Conservation (phyloP, 1,140 invertebrate genomes). For the Zaprionus capensis region DNA sequence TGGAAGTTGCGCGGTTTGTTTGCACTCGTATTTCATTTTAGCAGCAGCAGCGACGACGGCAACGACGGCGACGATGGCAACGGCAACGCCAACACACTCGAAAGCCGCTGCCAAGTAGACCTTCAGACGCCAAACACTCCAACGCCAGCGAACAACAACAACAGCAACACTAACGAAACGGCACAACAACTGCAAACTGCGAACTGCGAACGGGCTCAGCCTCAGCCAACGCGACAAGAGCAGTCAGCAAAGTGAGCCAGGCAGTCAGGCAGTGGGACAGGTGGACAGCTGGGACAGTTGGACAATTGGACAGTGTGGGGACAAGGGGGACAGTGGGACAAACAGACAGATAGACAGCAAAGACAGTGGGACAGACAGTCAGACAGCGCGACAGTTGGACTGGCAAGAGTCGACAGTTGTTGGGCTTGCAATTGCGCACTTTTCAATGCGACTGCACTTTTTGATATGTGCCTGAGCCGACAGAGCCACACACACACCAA, state of each 20-base stretch:
- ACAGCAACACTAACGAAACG: conserved; percentile 26
- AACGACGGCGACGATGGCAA: conserved; percentile 9
- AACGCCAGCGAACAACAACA: conserved; percentile 63
- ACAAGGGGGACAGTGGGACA: conserved; percentile 51
- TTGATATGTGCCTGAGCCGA: conserved; percentile 32
- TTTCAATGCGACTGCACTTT: conserved; percentile 56
- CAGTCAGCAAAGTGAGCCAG: conserved; percentile 59
- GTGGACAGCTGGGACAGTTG: conserved; percentile 45
- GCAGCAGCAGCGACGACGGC: conserved; percentile 23
- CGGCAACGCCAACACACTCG: conserved; percentile 73
- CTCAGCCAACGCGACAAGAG: conserved; percentile 63
- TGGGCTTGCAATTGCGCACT: conserved; percentile 77
- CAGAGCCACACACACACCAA: conserved; percentile 13
- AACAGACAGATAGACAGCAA: conserved; percentile 5
- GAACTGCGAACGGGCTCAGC: conserved; percentile 5
- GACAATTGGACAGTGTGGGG: conserved; percentile 28
- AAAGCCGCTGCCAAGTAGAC: conserved; percentile 79
- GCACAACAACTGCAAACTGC: conserved; percentile 22
- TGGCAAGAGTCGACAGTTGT: conserved; percentile 63
- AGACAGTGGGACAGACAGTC: conserved; percentile 41
- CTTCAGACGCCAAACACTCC: conserved; percentile 82
- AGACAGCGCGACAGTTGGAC: conserved; percentile 53
- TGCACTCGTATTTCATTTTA: conserved; percentile 72
- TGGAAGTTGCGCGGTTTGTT: conserved; percentile 54
- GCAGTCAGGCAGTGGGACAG: conserved; percentile 55